Evolutionary conservation across 37 sponge, comb jelly and placozoan genomes (phyloP).

Genomic region (Mnemiopsis leidyi): DNA sequence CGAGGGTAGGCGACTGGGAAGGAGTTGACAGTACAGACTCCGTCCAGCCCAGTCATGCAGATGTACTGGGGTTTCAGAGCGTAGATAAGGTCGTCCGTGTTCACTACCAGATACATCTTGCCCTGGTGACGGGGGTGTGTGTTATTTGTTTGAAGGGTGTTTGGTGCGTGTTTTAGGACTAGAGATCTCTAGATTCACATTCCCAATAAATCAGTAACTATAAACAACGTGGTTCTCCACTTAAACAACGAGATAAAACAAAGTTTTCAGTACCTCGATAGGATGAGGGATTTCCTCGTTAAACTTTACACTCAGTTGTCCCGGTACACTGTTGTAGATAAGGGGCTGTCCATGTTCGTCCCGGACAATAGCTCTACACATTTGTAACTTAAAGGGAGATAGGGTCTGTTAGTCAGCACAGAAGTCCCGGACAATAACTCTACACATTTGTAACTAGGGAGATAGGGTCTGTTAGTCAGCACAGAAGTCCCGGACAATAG

Average conservation of each 20-base stretch:
- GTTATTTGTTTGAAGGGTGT: no score
- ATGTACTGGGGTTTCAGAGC: slow-evolving; percentile 33
- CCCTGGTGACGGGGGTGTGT: no score
- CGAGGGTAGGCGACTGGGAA: background rate
- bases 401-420: no score
- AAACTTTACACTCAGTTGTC: slow-evolving; percentile 2
- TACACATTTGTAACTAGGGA: no score
- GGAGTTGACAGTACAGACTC: background rate
- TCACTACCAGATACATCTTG: background rate
- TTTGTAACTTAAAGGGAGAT: slow-evolving; percentile 25
- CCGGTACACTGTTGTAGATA: background rate
- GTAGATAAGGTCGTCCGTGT: slow-evolving; percentile 12
- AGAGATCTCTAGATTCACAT: no score
- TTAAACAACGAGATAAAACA: no score
- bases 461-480: no score
- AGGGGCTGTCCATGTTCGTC: slow-evolving; percentile 25
- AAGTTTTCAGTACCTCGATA: background rate
- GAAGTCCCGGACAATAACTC: no score
- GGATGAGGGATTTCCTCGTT: background rate
- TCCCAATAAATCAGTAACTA: no score
- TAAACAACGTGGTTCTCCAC: no score
- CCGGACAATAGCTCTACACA: slow-evolving; percentile 5
- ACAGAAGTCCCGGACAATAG: no score
- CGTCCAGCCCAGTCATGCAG: slow-evolving; percentile 6
- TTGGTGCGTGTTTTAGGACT: no score